Conservation (phyloP, 1,140 invertebrate genomes). For the Drosophila punjabiensis region DNA sequence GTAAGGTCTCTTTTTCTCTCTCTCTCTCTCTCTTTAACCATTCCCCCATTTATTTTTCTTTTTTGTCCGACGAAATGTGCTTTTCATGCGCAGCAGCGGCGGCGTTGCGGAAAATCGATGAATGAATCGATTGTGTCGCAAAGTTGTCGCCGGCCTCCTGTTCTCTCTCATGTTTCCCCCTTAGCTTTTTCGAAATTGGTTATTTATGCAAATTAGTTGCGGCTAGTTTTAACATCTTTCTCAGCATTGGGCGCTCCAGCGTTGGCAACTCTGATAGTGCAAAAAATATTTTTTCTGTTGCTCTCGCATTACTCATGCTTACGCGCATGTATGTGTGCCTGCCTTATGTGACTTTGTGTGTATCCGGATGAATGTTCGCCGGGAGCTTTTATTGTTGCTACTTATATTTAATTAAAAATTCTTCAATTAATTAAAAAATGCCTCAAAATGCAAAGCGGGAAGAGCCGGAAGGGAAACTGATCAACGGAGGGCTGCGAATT, state of each 20-base stretch:
- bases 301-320: slow-evolving; percentile 78
- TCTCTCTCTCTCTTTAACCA: slow-evolving; percentile 22
- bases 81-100: slow-evolving; percentile 75
- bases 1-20: slow-evolving; percentile 5
- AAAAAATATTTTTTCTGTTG: slow-evolving; percentile 55
- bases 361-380: slow-evolving; percentile 42
- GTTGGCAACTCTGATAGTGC: slow-evolving; percentile 74
- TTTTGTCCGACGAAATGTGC: slow-evolving; percentile 63
- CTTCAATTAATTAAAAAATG: slow-evolving; percentile 74
- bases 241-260: slow-evolving; percentile 20
- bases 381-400: slow-evolving; percentile 57
- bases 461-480: slow-evolving; percentile 1
- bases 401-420: slow-evolving; percentile 76
- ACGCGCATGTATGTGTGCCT: slow-evolving; percentile 61
- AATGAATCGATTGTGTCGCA: slow-evolving; percentile 83
- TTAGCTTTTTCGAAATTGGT: slow-evolving; percentile 23
- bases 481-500: slow-evolving; percentile 27
- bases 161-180: not conserved
- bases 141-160: slow-evolving; percentile 30
- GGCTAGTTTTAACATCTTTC: slow-evolving; percentile 35
- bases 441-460: slow-evolving; percentile 51
- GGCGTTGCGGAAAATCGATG: slow-evolving; percentile 84
- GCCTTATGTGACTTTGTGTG: slow-evolving; percentile 20
- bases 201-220: slow-evolving; percentile 58
- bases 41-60: slow-evolving; percentile 2